Base-by-base conservation (phyloP, 2,888 invertebrate genomes). In the Oegoconia quadripuncta region DNA sequence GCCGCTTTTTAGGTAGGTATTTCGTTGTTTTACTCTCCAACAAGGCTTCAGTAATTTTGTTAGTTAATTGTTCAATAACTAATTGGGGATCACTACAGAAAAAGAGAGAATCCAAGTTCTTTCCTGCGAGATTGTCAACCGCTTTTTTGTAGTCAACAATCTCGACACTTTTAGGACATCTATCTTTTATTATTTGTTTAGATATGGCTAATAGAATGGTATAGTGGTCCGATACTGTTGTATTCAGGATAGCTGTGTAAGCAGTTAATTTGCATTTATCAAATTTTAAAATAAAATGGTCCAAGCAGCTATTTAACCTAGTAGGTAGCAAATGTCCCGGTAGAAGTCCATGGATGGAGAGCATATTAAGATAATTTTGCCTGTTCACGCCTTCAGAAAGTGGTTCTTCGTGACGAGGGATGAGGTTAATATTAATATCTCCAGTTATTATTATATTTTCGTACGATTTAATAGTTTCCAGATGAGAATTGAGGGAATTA, bases 211-310 rank as follows among this genome's bases (percentile, higher is more conserved):
- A 15, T 13, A 44, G 14, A 7, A 30, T 38, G 18, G 32, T 40
- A 8, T 16, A 18, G 18, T 43, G 43, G 20, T 44, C 43, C 4
- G 40, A 40, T n/a, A 32, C 14, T 12, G 43, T 37, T 3, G 43
- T 44, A 20, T 44, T 34, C 3, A 33, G 9, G 5, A 33, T 14
- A 1, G 14, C 33, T 3, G 23, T 22, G 12, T 33, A 3, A 9
- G 33, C 33, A 9, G 6, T 4, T 2, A 23, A 9, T 6, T 22
- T 33, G 3, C 9, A 8, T 12, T 23, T 22, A 37, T 37, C 12
- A 3, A 44, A 11, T 37, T 44, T 40, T 1, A 44, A 13, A 18
- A 41, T 41, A 22, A 36, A 28, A 16, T 44, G 41, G 13, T 44
- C 41, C 7, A 44, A 11, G 18, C 41, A 41, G 26, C 26, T 44